Evolutionary conservation across 2,797 vertebrate genomes (phyloP), one percentile per base, ranked within the genome.

Genomic region (Hirundo rustica): DNA sequence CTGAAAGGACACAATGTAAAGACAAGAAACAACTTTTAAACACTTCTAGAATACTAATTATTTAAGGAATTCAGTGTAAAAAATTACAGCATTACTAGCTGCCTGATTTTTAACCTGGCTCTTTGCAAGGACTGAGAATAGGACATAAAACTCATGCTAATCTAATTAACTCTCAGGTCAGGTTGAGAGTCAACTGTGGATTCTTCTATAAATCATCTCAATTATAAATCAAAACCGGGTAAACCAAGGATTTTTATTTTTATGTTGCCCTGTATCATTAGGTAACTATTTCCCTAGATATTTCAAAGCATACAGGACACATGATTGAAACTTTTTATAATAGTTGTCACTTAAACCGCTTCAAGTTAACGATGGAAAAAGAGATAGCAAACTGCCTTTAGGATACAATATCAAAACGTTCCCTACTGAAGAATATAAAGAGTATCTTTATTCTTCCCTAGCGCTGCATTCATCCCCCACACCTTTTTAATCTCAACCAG

Each of bases 91-190:
- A 92, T 90, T 92, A 89, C n/a, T 38, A 71, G 16, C 85, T 76
- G 16, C 0, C 0, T 67, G 57, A 20, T 82, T 93, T 95, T 93
- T 74, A 97, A 89, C 77, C 71, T 71, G 53, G 20, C 42, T 76
- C 45, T 64, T 67, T 74, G 71, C 61, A 74, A 90, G 82, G 84
- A 78, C 71, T 76, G 77, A 79, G 92, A 82, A 89, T 27, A 94
- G 88, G 74, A 60, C n/a, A 29, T 65, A 87, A 92, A 87, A 92
- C 32, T 77, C 77, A 74, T 42, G 45, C 55, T 92, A 87, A 96
- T 91, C 96, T 95, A 96, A 94, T 97, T 97, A 96, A 96, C 81
- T 96, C 95, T 93, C 79, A 94, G 97, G 96, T 97, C 95, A 97
- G 48, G 82, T 86, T 84, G 91, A 89, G 93, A 91, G 88, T 96